Percentiles rank a stretch among this genome's conserved stretches.
Evolutionary conservation across 2,113 vertebrate genomes (phyloP).

Genomic region (Xenopus tropicalis): UCB_Xtro_10.0 CM004446.2:13463501-13464000

Average conservation of each 20-base stretch:
- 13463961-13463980: not conserved
- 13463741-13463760: not conserved
- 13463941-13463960: not conserved
- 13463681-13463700: not conserved
- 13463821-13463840: not conserved
- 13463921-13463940: not conserved
- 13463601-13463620: not conserved
- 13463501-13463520: no score
- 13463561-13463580: no score
- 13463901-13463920: not conserved
- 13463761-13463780: conserved; percentile 2
- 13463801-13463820: not conserved
- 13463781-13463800: not conserved
- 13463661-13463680: not conserved
- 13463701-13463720: not conserved
- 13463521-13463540: no score
- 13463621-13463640: not conserved
- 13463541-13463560: no score
- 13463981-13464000: not conserved
- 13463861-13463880: not conserved
- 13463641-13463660: not conserved
- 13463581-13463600: no score
- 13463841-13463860: not conserved
- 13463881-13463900: not conserved
- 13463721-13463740: not conserved